Percentiles rank a stretch among this genome's conserved stretches.
phyloP scores from a whole-genome alignment of 2,113 vertebrate species.

The Alces alces region DNA sequence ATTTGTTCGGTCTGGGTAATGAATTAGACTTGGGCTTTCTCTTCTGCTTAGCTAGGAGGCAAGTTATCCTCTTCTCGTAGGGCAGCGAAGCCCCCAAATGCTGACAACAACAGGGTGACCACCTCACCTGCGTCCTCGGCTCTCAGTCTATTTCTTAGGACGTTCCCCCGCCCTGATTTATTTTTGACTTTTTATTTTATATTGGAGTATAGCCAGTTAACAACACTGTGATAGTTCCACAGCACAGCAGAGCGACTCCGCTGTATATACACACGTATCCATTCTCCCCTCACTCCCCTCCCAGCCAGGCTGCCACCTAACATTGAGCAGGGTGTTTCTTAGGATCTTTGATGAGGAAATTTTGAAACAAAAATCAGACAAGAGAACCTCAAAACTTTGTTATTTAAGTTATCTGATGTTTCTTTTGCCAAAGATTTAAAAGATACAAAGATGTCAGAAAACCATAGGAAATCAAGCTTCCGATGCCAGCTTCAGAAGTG shows the following conservation, averaged over 20 bases:
- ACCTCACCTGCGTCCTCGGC: neutral
- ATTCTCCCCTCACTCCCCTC: neutral
- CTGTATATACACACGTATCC: rapidly evolving
- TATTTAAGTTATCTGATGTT: conserved; percentile 5
- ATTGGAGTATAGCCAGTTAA: neutral
- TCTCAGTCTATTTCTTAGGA: neutral
- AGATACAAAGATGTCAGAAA: conserved; percentile 27
- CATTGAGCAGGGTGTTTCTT: neutral
- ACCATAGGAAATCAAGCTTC: neutral
- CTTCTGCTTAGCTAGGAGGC: neutral
- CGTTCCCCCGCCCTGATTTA: neutral
- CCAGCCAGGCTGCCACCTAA: neutral
- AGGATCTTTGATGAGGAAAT: neutral
- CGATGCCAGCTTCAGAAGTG: neutral
- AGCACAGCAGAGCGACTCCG: neutral
- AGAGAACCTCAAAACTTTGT: neutral
- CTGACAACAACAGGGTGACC: neutral
- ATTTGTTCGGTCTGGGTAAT: neutral
- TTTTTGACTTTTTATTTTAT: neutral
- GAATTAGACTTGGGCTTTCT: neutral
- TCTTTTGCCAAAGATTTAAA: neutral
- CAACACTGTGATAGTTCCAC: rapidly evolving
- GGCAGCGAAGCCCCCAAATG: no score
- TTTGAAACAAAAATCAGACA: neutral
- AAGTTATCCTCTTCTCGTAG: neutral